Conservation (phyloP, 2,888 invertebrate species). For the Torymus texanus region DNA sequence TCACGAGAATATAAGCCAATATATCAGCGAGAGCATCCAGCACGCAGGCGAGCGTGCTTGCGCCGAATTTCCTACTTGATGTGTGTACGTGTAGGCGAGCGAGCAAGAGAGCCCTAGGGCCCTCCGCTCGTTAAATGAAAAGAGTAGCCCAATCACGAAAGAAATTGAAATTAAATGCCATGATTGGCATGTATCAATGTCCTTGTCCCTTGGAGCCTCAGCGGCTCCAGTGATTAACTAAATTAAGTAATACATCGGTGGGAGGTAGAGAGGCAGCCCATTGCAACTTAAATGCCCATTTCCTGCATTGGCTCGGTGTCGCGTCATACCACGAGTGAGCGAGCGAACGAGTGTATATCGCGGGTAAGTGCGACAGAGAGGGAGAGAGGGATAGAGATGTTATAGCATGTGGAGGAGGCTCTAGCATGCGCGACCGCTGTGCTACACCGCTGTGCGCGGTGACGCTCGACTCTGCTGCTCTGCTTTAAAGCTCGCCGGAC, state of each 20-base stretch:
- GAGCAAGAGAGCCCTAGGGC: no score
- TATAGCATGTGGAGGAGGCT: no score
- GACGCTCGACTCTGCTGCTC: not conserved
- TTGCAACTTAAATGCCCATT: slow-evolving; percentile 72
- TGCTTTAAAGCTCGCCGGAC: slow-evolving; percentile 44
- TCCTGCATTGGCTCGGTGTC: slow-evolving; percentile 67
- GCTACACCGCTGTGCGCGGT: not conserved
- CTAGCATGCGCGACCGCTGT: no score
- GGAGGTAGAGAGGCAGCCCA: slow-evolving; percentile 65
- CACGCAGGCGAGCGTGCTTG: not conserved
- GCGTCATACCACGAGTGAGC: slow-evolving; percentile 39
- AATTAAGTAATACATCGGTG: slow-evolving; percentile 68
- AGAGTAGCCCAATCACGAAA: slow-evolving; percentile 48
- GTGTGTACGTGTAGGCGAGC: slow-evolving; percentile 30
- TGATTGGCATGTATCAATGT: slow-evolving; percentile 71
- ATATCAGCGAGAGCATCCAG: no score
- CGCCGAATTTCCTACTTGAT: slow-evolving; percentile 31
- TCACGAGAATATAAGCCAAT: no score
- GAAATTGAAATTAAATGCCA: slow-evolving; percentile 63
- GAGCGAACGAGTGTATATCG: not conserved
- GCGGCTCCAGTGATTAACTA: slow-evolving; percentile 67
- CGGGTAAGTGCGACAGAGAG: no score
- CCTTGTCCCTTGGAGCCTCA: slow-evolving; percentile 70
- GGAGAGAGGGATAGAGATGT: no score
- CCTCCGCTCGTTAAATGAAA: slow-evolving; percentile 40